Base-by-base conservation (phyloP, 2,888 invertebrate species). In the Drosophila mettleri region DNA sequence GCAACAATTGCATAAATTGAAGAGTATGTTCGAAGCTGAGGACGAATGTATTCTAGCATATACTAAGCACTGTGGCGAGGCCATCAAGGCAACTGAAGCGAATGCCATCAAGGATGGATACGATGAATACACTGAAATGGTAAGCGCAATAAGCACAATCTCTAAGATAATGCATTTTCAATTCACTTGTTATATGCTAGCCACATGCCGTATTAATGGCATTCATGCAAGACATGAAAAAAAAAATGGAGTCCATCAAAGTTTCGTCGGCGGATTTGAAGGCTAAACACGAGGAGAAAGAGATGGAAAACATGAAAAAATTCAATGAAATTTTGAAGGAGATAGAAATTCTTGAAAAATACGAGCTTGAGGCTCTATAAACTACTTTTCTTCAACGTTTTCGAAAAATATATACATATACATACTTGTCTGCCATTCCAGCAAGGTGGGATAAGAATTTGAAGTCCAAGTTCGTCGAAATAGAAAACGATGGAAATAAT, bases 121-220 rank as follows among this genome's bases (percentile, higher is more conserved):
- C 12, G 73, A 74, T n/a, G 60, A 74, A 36, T 61, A n/a, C 27
- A 65, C 65, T 18, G 33, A 54, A 6, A 65, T 69, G 73, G 73
- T 74, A 31, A 54, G 34, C 31, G 3, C 0, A 2, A 34, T 6
- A 14, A 3, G 20, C 22, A 22, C 22, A 45, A 45, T 31, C 6
- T 27, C 2, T 8, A 27, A n/a, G 20, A 16, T 43, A 9, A 2
- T 24, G 2, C 12, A 29, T 8, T 5, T 14, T 2, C 31, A 4
- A 61, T 3, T 3, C 29, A 8, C n/a, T 2, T 7, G 16, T 7
- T 41, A 18, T 49, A 14, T 2, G 20, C 3, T n/a, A 73, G 74
- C 12, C 54, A 4, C n/a, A 33, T 10, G 3, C 16, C 0, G 1
- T 1, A 0, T 7, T 73, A 9, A 18, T 1, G 8, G 27, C 36